Conservation (phyloP, 2,113 vertebrate species). For the Diadophis punctatus region DNA sequence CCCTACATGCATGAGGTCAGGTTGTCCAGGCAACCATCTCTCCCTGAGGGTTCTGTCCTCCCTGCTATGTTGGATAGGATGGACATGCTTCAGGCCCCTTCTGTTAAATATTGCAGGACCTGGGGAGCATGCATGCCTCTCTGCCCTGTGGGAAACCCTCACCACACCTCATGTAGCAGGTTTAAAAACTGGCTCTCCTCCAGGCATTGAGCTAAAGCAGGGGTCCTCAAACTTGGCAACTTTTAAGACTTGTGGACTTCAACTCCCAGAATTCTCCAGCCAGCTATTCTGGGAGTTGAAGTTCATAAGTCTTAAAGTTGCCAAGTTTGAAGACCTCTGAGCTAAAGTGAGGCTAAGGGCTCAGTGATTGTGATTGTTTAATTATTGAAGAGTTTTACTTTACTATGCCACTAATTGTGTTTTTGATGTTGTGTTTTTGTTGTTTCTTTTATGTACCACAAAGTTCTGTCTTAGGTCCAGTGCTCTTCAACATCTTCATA, state of each 20-base stretch:
- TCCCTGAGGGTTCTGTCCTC: not conserved
- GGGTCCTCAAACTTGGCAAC: too few relatives aligned
- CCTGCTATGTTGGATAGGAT: not conserved
- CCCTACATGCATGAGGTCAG: not conserved
- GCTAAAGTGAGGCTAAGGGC: not conserved
- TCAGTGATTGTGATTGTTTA: not conserved
- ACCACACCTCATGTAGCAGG: too few relatives aligned
- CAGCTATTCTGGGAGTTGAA: too few relatives aligned
- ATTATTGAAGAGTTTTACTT: not conserved
- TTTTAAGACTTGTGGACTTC: too few relatives aligned
- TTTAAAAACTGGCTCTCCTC: not conserved
- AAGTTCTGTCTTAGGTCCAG: not conserved
- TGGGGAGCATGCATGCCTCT: not conserved
- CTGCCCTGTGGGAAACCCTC: not conserved
- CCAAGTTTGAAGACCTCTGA: not conserved
- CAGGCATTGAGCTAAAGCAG: not conserved
- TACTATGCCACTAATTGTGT: not conserved
- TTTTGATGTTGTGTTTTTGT: not conserved
- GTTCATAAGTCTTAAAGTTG: too few relatives aligned
- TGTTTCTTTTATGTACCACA: not conserved
- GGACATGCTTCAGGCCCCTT: not conserved
- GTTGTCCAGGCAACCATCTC: not conserved
- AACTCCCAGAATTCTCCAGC: too few relatives aligned
- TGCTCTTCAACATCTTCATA: not conserved
- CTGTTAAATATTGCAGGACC: not conserved